phyloP scores from a whole-genome alignment of 2,888 invertebrate species.

The Hypselothyrea guttata region DNA sequence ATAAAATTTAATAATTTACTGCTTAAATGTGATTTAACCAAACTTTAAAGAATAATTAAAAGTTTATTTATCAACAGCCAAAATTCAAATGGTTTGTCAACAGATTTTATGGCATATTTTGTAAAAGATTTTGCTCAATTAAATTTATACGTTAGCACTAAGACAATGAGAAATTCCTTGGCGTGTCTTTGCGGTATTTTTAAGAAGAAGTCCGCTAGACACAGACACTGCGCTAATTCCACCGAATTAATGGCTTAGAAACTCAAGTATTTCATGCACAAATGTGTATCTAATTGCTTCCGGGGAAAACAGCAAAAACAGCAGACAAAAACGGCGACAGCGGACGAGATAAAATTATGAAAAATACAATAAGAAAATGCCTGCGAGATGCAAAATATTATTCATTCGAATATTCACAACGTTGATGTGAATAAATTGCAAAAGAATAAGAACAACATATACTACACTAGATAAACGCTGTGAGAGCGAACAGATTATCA shows the following conservation, averaged over 20 bases:
- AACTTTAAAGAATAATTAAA: too few species aligned
- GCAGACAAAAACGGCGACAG: too few species aligned
- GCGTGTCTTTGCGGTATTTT: background rate
- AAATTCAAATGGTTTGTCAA: too few species aligned
- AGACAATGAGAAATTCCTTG: too few species aligned
- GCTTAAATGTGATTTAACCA: too few species aligned
- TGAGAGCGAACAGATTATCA: constrained; percentile 57
- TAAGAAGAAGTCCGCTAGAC: background rate
- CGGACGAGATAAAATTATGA: constrained; percentile 22
- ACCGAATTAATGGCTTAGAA: constrained; percentile 34
- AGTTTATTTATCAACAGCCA: too few species aligned
- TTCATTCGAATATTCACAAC: constrained; percentile 32
- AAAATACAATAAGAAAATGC: constrained; percentile 5
- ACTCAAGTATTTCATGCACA: constrained; percentile 16
- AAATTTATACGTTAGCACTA: too few species aligned
- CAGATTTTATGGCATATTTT: too few species aligned
- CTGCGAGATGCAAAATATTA: constrained; percentile 23
- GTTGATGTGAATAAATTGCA: constrained; percentile 48
- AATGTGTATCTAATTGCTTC: constrained; percentile 64
- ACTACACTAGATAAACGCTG: constrained; percentile 32
- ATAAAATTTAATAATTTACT: too few species aligned
- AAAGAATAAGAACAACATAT: constrained; percentile 42
- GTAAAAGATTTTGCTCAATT: too few species aligned
- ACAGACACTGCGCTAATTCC: constrained; percentile 13
- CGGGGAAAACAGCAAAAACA: constrained; percentile 40